These are phyloP conservation scores for Digitonthophagus gazella DNA, from an alignment of 2,888 invertebrate species.

Conservation along the genomic window DNA sequence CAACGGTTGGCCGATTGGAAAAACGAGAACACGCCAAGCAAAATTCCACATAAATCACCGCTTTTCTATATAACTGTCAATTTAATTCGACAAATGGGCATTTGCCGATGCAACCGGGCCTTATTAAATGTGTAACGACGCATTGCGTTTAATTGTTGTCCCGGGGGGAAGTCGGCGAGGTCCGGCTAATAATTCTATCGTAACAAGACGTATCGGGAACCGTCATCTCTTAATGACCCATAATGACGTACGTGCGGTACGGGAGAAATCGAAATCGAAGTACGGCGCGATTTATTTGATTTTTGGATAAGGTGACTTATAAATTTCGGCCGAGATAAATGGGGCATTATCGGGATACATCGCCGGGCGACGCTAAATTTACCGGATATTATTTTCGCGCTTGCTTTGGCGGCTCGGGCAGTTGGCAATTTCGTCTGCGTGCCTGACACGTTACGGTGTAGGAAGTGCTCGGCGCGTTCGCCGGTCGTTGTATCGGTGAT, in stretches of 20 bases:
- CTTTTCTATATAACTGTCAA: slow-evolving; percentile 28
- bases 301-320: too few species aligned
- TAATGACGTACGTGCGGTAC: neutral
- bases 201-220: neutral
- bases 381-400: neutral
- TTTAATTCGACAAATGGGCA: slow-evolving; percentile 31
- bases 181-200: neutral
- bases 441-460: slow-evolving; percentile 15
- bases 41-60: slow-evolving; percentile 29
- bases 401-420: neutral
- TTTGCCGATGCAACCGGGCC: slow-evolving; percentile 25
- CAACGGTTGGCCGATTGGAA: neutral
- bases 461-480: slow-evolving; percentile 5
- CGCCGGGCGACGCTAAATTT: neutral
- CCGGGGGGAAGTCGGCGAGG: neutral
- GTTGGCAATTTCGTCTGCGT: slow-evolving; percentile 6
- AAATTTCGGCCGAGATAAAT: too few species aligned
- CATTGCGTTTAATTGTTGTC: slow-evolving; percentile 25
- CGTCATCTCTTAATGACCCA: neutral
- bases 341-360: neutral
- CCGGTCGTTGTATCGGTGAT: slow-evolving; percentile 11
- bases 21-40: slow-evolving; percentile 19
- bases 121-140: slow-evolving; percentile 26
- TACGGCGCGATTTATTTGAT: neutral
- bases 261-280: neutral